Conservation (phyloP, 2,113 vertebrate genomes). For the Myiozetetes cayanensis region DNA sequence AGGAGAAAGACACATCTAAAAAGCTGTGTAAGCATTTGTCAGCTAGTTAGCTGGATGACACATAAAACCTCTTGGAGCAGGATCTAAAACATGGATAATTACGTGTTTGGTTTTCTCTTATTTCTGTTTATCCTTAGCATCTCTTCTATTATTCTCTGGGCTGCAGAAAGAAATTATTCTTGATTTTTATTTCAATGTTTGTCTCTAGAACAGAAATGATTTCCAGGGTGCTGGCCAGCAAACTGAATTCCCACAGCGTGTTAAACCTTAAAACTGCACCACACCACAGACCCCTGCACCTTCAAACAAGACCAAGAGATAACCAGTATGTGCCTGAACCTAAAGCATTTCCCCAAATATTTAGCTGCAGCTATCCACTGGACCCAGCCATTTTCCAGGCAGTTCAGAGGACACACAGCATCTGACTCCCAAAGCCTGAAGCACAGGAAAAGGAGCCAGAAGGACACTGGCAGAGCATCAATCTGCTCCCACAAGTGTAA, state of each 20-base stretch:
- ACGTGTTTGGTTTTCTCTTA: neutral
- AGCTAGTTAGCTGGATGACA: slow-evolving; percentile 35
- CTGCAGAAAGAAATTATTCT: neutral
- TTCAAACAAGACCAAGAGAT: neutral
- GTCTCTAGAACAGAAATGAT: neutral
- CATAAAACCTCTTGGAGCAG: slow-evolving; percentile 38
- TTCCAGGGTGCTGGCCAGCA: neutral
- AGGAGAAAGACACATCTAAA: neutral
- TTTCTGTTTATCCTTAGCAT: slow-evolving; percentile 24
- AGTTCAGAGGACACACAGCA: neutral
- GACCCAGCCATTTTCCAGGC: neutral
- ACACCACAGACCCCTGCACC: neutral
- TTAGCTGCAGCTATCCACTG: neutral
- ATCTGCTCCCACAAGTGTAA: neutral
- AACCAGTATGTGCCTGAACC: neutral
- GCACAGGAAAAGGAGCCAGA: neutral
- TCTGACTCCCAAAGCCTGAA: neutral
- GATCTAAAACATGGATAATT: slow-evolving; percentile 38
- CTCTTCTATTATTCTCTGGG: slow-evolving; percentile 18
- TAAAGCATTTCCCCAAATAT: neutral
- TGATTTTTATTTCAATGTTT: slow-evolving; percentile 18
- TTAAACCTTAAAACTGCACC: neutral
- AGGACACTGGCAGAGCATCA: neutral
- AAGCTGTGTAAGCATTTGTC: slow-evolving; percentile 29
- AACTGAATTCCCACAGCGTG: neutral